phyloP scores from a whole-genome alignment of 2,113 vertebrate species.

The Xerus inauris region DNA sequence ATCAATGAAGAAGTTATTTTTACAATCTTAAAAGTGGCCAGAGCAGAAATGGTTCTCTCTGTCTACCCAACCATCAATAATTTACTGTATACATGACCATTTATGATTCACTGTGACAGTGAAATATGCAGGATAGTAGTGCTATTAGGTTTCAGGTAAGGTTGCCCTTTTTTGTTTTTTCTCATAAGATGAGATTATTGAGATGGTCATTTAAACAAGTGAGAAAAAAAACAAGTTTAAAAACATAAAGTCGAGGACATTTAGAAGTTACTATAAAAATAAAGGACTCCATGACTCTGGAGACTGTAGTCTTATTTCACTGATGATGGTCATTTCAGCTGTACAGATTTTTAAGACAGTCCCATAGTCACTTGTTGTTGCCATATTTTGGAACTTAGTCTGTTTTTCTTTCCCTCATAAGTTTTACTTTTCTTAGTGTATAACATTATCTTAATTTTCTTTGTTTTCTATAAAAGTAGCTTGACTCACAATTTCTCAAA shows the following conservation, averaged over 20 bases:
- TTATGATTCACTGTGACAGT: not conserved
- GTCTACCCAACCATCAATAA: not conserved
- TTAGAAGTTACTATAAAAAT: slow-evolving; percentile 61
- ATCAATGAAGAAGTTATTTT: not conserved
- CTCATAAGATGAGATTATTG: not conserved
- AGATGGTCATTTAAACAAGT: not conserved
- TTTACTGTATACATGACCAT: not conserved
- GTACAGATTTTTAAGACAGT: slow-evolving; percentile 12
- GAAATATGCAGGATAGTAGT: not conserved
- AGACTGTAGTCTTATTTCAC: not conserved
- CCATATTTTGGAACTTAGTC: slow-evolving; percentile 28
- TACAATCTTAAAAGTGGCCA: not conserved
- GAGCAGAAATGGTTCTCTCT: not conserved
- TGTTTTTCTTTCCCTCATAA: not conserved
- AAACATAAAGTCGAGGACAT: slow-evolving; percentile 36
- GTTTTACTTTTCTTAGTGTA: not conserved
- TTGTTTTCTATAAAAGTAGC: not conserved
- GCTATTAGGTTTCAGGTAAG: not conserved
- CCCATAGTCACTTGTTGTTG: slow-evolving; percentile 8
- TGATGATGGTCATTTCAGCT: slow-evolving; percentile 39
- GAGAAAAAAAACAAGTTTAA: slow-evolving; percentile 25
- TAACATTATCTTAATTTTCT: not conserved
- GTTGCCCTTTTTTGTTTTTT: not conserved
- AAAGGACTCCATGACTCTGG: not conserved
- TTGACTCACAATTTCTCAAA: not conserved